Evolutionary conservation across 2,797 vertebrate species (phyloP).

Genomic region (Streptopelia turtur): DNA sequence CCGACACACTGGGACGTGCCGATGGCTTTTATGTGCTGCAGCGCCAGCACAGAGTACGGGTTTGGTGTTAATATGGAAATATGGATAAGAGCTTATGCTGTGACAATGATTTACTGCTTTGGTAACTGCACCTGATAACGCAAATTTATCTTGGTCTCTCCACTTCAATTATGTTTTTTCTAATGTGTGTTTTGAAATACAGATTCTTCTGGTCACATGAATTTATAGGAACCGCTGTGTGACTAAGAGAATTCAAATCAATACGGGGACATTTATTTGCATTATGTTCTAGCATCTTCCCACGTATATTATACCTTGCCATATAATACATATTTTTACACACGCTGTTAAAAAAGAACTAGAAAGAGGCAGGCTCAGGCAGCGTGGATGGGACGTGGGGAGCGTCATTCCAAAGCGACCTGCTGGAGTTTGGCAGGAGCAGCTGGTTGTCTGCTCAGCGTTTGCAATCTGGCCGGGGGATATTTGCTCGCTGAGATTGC

Average conservation of each 20-base stretch:
- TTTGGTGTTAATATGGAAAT: conserved; percentile 71
- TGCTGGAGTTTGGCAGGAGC: not conserved
- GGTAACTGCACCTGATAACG: conserved; percentile 69
- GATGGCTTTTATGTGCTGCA: conserved; percentile 2
- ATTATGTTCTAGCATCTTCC: not conserved
- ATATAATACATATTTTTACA: not conserved
- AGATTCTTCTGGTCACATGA: conserved; percentile 43
- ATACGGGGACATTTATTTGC: not conserved
- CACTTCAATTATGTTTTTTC: conserved; percentile 70
- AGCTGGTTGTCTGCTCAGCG: not conserved
- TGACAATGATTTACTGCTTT: conserved; percentile 74
- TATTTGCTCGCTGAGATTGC: not conserved
- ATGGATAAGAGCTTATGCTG: conserved; percentile 58
- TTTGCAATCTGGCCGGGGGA: not conserved
- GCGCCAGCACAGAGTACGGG: not conserved
- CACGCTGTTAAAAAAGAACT: not conserved
- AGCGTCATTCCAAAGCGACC: not conserved
- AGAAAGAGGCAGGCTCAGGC: not conserved
- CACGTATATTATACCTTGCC: not conserved
- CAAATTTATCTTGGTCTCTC: conserved; percentile 70
- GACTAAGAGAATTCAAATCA: conserved; percentile 39
- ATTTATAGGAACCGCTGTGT: conserved; percentile 6
- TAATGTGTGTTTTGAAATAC: conserved; percentile 70
- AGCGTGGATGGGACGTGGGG: not conserved
- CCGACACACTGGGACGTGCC: not conserved